Percentiles rank a stretch among this genome's conserved stretches.
These are phyloP conservation scores for Hypercompe scribonia DNA, from an alignment of 2,888 invertebrate species.

Conservation along the genomic window DNA sequence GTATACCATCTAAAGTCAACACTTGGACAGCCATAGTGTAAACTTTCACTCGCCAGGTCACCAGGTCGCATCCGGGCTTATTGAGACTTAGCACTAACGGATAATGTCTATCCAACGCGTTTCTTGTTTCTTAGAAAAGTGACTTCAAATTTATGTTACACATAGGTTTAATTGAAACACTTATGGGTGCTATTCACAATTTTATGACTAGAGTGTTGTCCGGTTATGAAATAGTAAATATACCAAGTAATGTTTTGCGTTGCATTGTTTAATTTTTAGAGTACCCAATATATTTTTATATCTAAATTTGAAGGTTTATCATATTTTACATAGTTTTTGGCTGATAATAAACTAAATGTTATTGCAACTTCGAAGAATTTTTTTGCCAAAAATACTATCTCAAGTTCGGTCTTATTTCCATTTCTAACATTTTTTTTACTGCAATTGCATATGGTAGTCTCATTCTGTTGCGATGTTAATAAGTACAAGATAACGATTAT, in stretches of 20 bases:
- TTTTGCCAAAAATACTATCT: not conserved
- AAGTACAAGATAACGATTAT: too few relatives aligned
- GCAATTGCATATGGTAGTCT: not conserved
- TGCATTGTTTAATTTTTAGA: not conserved
- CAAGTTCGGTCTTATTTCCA: not conserved
- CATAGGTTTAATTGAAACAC: not conserved
- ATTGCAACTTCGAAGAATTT: not conserved
- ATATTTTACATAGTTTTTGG: not conserved
- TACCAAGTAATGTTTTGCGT: not conserved
- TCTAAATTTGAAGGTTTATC: not conserved
- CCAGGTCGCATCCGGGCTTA: constrained; percentile 27
- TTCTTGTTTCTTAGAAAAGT: not conserved
- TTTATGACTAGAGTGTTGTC: too few relatives aligned
- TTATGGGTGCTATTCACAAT: not conserved
- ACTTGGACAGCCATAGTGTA: constrained; percentile 5
- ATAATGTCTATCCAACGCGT: not conserved
- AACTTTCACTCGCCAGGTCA: constrained; percentile 43
- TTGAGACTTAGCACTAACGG: not conserved
- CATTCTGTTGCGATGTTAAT: not conserved
- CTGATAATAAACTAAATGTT: not conserved
- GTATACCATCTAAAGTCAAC: constrained; percentile 7
- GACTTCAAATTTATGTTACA: not conserved
- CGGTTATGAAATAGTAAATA: not conserved
- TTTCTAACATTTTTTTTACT: too few relatives aligned
- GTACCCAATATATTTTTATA: not conserved